phyloP scores from a whole-genome alignment of 2,797 vertebrate genomes.

The Melanotaenia boesemani region DNA sequence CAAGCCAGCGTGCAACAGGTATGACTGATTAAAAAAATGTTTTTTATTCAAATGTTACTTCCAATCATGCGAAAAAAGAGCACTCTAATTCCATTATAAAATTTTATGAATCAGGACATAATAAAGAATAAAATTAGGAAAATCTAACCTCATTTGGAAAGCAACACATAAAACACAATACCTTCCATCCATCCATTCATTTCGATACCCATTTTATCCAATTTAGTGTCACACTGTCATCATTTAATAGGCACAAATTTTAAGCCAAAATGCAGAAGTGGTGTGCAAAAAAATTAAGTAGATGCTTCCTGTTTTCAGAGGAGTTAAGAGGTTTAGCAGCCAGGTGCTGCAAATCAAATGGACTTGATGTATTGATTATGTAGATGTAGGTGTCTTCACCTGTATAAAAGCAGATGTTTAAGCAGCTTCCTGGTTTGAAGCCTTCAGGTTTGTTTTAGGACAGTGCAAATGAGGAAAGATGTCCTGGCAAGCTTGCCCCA shows the following conservation, averaged over 20 bases:
- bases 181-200: too few relatives aligned
- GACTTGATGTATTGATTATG: background rate
- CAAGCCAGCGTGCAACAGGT: constrained; percentile 96
- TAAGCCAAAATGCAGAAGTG: background rate
- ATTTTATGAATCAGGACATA: background rate
- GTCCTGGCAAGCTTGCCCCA: background rate
- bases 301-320: background rate
- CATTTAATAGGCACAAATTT: background rate
- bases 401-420: background rate
- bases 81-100: background rate
- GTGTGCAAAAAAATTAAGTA: too few relatives aligned
- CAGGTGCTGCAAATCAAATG: background rate
- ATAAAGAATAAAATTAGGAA: too few relatives aligned
- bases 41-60: background rate
- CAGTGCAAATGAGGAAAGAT: background rate
- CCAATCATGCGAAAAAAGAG: background rate
- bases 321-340: background rate
- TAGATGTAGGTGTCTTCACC: background rate
- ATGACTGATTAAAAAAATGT: constrained; percentile 16
- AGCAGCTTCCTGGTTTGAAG: background rate
- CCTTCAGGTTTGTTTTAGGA: background rate
- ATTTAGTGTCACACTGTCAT: background rate
- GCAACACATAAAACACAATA: too few relatives aligned
- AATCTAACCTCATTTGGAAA: too few relatives aligned
- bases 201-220: too few relatives aligned